These are phyloP conservation scores for Paraescarpia echinospica DNA, from an alignment of 1,140 invertebrate genomes.

Conservation along the genomic window DNA sequence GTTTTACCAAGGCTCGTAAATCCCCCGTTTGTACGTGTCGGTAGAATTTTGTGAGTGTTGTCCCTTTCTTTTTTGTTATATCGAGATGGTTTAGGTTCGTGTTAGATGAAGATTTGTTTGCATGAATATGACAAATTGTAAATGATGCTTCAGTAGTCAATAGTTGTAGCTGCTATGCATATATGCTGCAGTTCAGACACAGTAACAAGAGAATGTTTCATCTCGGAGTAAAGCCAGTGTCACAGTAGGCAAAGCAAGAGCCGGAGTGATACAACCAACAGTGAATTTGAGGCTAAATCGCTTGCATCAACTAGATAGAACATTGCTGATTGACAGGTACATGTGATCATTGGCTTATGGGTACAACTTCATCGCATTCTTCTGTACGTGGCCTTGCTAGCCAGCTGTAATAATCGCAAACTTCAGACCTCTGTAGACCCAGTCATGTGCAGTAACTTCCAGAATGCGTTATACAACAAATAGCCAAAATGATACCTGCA, in stretches of 20 bases:
- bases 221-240: neutral
- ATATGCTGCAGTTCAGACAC: neutral
- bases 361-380: neutral
- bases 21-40: neutral
- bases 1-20: neutral
- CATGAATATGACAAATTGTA: neutral
- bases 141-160: neutral
- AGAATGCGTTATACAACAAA: neutral
- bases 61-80: neutral
- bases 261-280: neutral
- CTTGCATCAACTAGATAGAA: neutral
- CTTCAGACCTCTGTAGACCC: neutral
- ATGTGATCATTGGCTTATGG: neutral
- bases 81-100: neutral
- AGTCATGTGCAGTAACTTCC: neutral
- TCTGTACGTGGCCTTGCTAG: neutral
- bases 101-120: neutral
- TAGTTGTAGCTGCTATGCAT: neutral
- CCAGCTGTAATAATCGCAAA: neutral
- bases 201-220: neutral
- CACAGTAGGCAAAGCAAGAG: neutral
- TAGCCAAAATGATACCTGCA: neutral
- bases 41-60: neutral
- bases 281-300: neutral
- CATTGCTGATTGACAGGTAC: neutral